These are phyloP conservation scores for Thaumetopoea pityocampa DNA, from an alignment of 1,140 invertebrate species.

Conservation along the genomic window DNA sequence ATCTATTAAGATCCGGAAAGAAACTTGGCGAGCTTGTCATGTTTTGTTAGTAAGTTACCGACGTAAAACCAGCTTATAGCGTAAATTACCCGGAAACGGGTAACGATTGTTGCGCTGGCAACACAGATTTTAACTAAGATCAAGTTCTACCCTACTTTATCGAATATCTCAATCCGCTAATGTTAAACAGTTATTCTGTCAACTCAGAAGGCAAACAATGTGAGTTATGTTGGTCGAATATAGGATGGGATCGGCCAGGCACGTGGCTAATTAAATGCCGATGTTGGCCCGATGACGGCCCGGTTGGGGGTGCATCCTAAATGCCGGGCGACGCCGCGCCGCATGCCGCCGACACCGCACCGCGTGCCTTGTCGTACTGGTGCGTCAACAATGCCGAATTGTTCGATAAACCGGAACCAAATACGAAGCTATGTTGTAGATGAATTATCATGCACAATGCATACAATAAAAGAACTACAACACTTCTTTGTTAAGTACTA, in stretches of 20 bases:
- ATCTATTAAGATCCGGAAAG: too few species aligned
- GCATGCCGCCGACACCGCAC: slow-evolving; percentile 38
- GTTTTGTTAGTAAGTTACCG: too few species aligned
- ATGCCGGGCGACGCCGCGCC: slow-evolving; percentile 46
- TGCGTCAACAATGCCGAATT: slow-evolving; percentile 49
- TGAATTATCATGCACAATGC: too few species aligned
- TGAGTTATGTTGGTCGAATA: slow-evolving; percentile 44
- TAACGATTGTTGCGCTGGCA: too few species aligned
- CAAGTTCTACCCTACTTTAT: too few species aligned
- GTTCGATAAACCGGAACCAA: slow-evolving; percentile 39
- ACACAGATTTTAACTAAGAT: too few species aligned
- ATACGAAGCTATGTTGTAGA: slow-evolving; percentile 16
- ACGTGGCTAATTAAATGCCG: slow-evolving; percentile 73
- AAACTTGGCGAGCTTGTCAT: too few species aligned
- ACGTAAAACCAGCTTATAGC: too few species aligned
- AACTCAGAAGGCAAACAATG: slow-evolving; percentile 53
- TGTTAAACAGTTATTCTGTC: slow-evolving; percentile 44
- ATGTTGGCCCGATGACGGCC: slow-evolving; percentile 36
- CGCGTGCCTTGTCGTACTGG: slow-evolving; percentile 36
- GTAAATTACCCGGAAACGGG: too few species aligned
- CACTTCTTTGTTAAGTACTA: too few species aligned
- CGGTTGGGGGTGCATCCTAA: slow-evolving; percentile 47
- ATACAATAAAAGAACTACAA: too few species aligned
- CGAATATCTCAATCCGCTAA: slow-evolving; percentile 18
- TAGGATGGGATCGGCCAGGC: slow-evolving; percentile 44